phyloP scores from a whole-genome alignment of 2,888 invertebrate genomes.

The Lithosia quadra region DNA sequence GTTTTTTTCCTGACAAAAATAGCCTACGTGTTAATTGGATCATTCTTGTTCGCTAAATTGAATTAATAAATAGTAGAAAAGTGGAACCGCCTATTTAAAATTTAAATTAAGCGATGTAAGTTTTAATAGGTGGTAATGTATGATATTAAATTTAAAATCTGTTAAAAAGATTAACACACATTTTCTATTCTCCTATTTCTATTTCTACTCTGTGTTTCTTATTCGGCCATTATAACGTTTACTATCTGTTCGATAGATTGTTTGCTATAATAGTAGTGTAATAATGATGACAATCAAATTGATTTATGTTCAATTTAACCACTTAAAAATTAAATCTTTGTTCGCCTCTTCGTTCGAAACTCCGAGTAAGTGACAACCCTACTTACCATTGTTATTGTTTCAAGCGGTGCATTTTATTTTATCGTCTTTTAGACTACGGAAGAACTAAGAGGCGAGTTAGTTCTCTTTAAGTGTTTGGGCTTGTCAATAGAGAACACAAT shows the following conservation, averaged over 20 bases:
- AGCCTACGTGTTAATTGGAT: not conserved
- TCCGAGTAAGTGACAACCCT: constrained; percentile 48
- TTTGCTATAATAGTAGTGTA: not conserved
- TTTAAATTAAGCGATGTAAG: too few relatives aligned
- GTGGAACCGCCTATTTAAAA: too few relatives aligned
- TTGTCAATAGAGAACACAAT: constrained; percentile 42
- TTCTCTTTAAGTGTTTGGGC: constrained; percentile 29
- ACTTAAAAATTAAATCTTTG: not conserved
- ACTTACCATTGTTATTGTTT: constrained; percentile 59
- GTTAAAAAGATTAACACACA: too few relatives aligned
- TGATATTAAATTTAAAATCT: too few relatives aligned
- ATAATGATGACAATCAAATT: not conserved
- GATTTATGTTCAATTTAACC: not conserved
- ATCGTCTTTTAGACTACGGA: constrained; percentile 41
- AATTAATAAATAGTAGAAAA: not conserved
- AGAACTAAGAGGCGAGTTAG: constrained; percentile 7
- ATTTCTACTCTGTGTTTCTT: not conserved
- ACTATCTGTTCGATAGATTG: not conserved
- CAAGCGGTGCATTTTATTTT: constrained; percentile 57
- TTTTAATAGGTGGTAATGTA: too few relatives aligned
- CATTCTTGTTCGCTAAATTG: not conserved
- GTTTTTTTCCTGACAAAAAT: not conserved
- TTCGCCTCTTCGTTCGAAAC: not conserved
- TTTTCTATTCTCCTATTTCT: too few relatives aligned
- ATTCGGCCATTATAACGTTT: too few relatives aligned